phyloP scores from a whole-genome alignment of 2,888 invertebrate genomes.

The Hemicrepidius hirtus region DNA sequence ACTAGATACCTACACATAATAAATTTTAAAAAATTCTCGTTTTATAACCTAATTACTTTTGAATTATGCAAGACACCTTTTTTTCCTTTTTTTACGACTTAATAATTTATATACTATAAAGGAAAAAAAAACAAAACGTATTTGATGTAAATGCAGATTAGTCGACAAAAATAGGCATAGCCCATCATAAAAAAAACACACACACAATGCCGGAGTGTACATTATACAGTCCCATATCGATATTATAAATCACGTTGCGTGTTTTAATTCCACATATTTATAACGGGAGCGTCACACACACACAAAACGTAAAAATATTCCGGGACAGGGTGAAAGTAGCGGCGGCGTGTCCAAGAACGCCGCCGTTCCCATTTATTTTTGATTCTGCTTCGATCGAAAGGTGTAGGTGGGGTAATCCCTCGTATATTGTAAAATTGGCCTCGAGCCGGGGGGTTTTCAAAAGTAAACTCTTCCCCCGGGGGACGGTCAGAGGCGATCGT shows the following conservation, averaged over 20 bases:
- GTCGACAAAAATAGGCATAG: conserved; percentile 18
- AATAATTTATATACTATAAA: conserved; percentile 31
- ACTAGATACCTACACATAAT: too few species aligned
- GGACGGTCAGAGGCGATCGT: conserved; percentile 58
- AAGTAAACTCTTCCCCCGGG: conserved; percentile 61
- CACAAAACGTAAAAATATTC: conserved; percentile 31
- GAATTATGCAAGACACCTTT: neutral
- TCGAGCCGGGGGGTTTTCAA: conserved; percentile 55
- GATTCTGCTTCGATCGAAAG: conserved; percentile 34
- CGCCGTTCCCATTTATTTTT: conserved; percentile 44
- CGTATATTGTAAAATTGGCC: conserved; percentile 62
- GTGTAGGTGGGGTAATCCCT: conserved; percentile 53
- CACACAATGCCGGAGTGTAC: conserved; percentile 15
- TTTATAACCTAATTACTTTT: neutral
- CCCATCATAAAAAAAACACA: conserved; percentile 20
- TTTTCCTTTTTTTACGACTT: conserved; percentile 10
- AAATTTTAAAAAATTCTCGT: too few species aligned
- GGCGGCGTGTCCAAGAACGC: conserved; percentile 38
- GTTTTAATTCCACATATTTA: conserved; percentile 36
- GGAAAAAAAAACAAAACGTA: conserved; percentile 14
- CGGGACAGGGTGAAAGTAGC: conserved; percentile 2
- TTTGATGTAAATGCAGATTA: conserved; percentile 30
- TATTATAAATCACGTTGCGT: conserved; percentile 38
- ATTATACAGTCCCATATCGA: conserved; percentile 25
- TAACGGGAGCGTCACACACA: conserved; percentile 23